A percentile compares a stretch with the other conserved stretches of the same genome.
Conservation (phyloP, 2,113 vertebrate genomes). For the Erythrocercus mccallii region DNA sequence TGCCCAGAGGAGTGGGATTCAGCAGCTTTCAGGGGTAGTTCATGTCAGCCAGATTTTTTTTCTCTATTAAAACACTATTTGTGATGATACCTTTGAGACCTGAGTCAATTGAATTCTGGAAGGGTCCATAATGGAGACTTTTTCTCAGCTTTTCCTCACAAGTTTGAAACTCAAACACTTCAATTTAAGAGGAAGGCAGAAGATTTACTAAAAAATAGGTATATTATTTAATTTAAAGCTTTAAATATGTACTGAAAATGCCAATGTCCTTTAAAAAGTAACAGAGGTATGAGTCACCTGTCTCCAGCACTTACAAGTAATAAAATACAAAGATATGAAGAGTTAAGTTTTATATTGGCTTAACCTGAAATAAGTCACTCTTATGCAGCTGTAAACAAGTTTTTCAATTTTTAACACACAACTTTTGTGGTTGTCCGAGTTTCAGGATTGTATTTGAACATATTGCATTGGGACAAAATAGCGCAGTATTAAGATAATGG, state of each 20-base stretch:
- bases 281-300: not conserved
- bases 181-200: not conserved
- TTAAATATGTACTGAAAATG: not conserved
- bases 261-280: not conserved
- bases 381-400: not conserved
- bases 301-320: not conserved
- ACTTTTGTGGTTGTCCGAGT: not conserved
- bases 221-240: not conserved
- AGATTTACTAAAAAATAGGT: not conserved
- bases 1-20: not conserved
- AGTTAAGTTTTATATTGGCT: not conserved
- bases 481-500: not conserved
- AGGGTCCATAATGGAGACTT: not conserved
- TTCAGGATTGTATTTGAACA: not conserved
- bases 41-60: not conserved
- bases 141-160: not conserved
- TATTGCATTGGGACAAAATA: not conserved
- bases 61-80: not conserved
- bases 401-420: not conserved
- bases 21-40: not conserved
- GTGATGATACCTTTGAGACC: not conserved
- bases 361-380: not conserved
- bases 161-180: not conserved
- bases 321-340: not conserved
- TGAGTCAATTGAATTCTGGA: not conserved